A percentile compares a stretch with the other conserved stretches of the same genome.
These are phyloP conservation scores for Congeria kusceri DNA, from an alignment of 2,888 invertebrate genomes.

Conservation along the genomic window DNA sequence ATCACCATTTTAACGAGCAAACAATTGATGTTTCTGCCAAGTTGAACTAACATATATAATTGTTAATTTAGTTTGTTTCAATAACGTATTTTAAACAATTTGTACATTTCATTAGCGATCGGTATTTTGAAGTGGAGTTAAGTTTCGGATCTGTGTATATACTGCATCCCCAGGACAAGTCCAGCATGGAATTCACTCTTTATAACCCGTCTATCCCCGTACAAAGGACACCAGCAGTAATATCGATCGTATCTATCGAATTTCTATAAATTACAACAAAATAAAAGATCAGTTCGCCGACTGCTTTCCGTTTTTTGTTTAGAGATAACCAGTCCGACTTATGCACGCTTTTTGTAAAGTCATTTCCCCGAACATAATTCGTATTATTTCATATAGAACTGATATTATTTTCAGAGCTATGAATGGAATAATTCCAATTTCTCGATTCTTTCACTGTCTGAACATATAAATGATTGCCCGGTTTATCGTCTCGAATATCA, in stretches of 20 bases:
- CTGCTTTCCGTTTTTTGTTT: constrained; percentile 39
- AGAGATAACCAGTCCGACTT: constrained; percentile 16
- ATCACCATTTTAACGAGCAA: no score
- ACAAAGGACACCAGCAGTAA: no score
- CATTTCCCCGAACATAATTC: constrained; percentile 50
- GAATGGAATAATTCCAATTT: constrained; percentile 28
- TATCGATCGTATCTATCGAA: constrained; percentile 32
- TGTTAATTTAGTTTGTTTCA: no score
- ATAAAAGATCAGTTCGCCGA: constrained; percentile 39
- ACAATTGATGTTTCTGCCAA: no score
- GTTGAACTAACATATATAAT: no score
- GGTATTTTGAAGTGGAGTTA: no score
- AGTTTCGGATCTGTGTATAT: no score
- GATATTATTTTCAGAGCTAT: constrained; percentile 54
- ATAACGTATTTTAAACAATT: no score
- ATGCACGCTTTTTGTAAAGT: constrained; percentile 37
- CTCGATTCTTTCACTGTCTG: constrained; percentile 25
- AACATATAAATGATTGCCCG: constrained; percentile 18
- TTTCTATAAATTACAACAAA: constrained; percentile 56
- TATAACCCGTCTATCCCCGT: no score
- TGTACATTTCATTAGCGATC: no score
- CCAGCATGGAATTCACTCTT: no score
- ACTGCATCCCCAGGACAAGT: no score
- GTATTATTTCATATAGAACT: constrained; percentile 56
- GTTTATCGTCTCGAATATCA: constrained; percentile 34